Conservation (phyloP, 2,888 invertebrate genomes). For the Patella pellucida region DNA sequence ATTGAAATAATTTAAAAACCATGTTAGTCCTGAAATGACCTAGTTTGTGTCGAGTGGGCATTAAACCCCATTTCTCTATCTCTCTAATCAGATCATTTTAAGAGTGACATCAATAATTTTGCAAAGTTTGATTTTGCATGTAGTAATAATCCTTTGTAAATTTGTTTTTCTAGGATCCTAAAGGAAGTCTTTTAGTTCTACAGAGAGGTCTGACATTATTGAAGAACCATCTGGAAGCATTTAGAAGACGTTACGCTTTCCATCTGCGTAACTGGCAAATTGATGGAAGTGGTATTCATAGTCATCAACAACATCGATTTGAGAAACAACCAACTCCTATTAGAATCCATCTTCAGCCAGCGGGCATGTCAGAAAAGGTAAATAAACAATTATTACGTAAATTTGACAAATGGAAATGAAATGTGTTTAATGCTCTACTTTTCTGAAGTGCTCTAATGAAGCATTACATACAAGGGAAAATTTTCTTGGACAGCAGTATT, state of each 20-base stretch:
- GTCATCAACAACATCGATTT: slow-evolving; percentile 80
- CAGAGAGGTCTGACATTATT: slow-evolving; percentile 89
- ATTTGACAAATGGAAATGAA: neutral
- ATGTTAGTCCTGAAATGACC: no score
- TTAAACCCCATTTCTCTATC: no score
- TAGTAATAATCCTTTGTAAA: neutral
- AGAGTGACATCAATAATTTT: no score
- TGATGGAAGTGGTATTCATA: slow-evolving; percentile 84
- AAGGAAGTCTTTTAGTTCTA: slow-evolving; percentile 87
- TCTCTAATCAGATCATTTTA: no score
- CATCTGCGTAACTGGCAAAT: slow-evolving; percentile 85
- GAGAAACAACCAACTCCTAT: slow-evolving; percentile 75
- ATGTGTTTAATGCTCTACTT: no score
- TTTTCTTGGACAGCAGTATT: no score
- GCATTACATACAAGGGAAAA: no score
- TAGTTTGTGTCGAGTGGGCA: no score
- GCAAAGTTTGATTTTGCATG: no score
- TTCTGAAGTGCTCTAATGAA: neutral
- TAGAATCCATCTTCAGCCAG: slow-evolving; percentile 87
- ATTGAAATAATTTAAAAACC: no score
- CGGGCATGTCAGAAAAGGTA: slow-evolving; percentile 85
- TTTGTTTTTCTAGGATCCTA: slow-evolving; percentile 75
- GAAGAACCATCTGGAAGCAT: slow-evolving; percentile 94
- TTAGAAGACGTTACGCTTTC: slow-evolving; percentile 75
- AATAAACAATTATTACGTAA: neutral